A percentile compares a stretch with the other conserved stretches of the same genome.
phyloP scores from a whole-genome alignment of 2,888 invertebrate species.

The Acanthosoma haemorrhoidale region DNA sequence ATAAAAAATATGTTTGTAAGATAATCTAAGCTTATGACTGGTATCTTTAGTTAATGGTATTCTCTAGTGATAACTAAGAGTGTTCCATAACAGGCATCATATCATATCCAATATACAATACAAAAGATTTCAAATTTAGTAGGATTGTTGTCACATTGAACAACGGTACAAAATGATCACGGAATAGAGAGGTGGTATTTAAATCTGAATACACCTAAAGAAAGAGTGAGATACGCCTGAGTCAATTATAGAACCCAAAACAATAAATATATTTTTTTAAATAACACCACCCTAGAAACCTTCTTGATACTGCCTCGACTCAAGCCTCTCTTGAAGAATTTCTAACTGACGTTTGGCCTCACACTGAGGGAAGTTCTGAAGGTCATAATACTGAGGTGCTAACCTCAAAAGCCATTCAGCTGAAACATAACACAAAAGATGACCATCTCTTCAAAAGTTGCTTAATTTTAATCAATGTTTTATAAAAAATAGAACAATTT shows the following conservation, averaged over 20 bases:
- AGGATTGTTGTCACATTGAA: background rate
- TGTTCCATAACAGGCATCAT: background rate
- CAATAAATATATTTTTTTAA: background rate
- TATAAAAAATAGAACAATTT: no score
- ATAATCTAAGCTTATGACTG: background rate
- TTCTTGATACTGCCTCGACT: slow-evolving; percentile 81
- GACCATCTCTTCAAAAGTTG: no score
- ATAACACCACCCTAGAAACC: slow-evolving; percentile 53
- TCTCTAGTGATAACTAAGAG: background rate
- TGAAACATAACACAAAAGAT: slow-evolving; percentile 46
- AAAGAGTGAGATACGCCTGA: background rate
- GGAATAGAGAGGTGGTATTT: background rate
- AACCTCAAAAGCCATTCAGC: slow-evolving; percentile 92
- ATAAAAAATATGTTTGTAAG: background rate
- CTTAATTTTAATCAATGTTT: no score
- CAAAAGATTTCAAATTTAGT: background rate
- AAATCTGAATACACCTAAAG: background rate
- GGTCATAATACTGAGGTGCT: slow-evolving; percentile 97
- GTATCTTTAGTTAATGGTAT: background rate
- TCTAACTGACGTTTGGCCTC: slow-evolving; percentile 92
- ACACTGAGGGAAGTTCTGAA: slow-evolving; percentile 95
- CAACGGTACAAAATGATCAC: background rate
- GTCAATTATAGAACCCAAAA: background rate
- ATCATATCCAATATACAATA: background rate
- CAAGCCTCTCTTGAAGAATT: slow-evolving; percentile 76